A percentile compares a stretch with the other conserved stretches of the same genome.
Conservation (phyloP, 2,797 vertebrate genomes). For the Neosilurus hyrtlii region DNA sequence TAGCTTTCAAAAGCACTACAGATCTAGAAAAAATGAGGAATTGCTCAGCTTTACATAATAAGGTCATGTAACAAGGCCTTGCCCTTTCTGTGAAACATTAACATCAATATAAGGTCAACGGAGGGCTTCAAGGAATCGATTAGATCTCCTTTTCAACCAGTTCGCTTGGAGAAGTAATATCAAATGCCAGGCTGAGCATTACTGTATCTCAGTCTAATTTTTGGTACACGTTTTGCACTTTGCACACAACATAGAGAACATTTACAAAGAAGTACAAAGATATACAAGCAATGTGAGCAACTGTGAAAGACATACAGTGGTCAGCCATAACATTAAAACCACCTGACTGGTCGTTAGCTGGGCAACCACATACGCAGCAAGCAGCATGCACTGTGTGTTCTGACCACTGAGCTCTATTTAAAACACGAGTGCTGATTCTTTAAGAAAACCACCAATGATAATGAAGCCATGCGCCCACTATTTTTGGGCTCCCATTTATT, state of each 20-base stretch:
- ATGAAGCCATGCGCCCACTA: no score
- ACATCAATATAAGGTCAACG: conserved; percentile 63
- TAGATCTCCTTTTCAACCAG: conserved; percentile 56
- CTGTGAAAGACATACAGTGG: background rate
- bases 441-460: no score
- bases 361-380: no score
- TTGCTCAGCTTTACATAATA: conserved; percentile 40
- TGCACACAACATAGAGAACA: background rate
- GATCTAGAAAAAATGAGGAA: conserved; percentile 13
- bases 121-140: conserved; percentile 61
- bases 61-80: conserved; percentile 38
- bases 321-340: no score
- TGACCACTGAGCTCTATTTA: no score
- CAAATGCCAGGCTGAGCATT: conserved; percentile 6
- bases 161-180: conserved; percentile 44
- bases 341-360: no score
- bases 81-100: conserved; percentile 46
- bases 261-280: background rate
- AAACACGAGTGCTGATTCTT: no score
- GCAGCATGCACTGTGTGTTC: no score
- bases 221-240: background rate
- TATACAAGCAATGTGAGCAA: background rate
- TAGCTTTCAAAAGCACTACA: conserved; percentile 1
- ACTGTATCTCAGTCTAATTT: background rate
- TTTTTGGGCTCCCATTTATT: no score